Evolutionary conservation across 2,113 vertebrate species (phyloP).

Genomic region (Pithys albifrons): DNA sequence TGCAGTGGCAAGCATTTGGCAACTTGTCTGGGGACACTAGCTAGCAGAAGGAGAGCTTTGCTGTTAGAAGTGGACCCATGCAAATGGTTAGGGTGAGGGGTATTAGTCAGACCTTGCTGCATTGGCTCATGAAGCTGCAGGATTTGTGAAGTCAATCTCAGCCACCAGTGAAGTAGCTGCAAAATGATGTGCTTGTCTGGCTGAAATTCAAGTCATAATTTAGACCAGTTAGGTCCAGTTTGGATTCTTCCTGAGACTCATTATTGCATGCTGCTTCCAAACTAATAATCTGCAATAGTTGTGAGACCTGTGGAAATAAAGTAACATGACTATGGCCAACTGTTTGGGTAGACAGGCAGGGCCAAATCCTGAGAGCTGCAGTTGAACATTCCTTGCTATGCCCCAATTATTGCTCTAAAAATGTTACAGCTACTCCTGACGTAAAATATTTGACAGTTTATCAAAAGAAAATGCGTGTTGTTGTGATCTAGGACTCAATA

Average conservation of each 20-base stretch:
- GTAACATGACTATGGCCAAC: not conserved
- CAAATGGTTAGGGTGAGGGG: not conserved
- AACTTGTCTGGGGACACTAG: not conserved
- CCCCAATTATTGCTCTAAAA: not conserved
- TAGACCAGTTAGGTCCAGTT: not conserved
- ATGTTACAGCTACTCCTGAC: not conserved
- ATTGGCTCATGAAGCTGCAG: not conserved
- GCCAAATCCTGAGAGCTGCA: not conserved
- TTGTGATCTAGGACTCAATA: not conserved
- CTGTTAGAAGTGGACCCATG: not conserved
- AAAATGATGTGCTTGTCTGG: not conserved
- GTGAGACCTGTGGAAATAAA: not conserved
- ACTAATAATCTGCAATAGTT: not conserved
- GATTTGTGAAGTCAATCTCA: not conserved
- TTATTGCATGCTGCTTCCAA: not conserved
- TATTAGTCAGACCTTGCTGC: not conserved
- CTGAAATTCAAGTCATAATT: not conserved
- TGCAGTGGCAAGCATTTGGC: not conserved
- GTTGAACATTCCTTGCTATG: not conserved
- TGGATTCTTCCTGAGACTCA: not conserved
- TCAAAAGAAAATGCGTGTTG: accelerated
- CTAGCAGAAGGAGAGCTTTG: not conserved
- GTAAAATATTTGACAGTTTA: not conserved
- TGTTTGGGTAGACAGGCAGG: not conserved
- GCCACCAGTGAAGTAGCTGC: not conserved